A percentile compares a stretch with the other conserved stretches of the same genome.
phyloP scores from a whole-genome alignment of 2,113 vertebrate genomes.

The Macroglossus sobrinus region DNA sequence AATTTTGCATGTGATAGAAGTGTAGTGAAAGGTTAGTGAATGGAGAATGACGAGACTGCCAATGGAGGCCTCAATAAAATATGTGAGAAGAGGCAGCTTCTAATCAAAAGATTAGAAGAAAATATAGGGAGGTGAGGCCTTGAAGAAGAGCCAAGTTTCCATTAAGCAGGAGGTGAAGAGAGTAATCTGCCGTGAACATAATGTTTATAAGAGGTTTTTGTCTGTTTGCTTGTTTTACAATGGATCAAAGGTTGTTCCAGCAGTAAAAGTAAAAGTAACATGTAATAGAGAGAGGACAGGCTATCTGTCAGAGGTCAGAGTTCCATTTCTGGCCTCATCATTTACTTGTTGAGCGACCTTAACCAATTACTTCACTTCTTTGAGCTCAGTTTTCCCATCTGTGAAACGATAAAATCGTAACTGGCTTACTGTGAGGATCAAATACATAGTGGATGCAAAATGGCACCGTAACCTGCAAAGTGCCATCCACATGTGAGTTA shows the following conservation, averaged over 20 bases:
- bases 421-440: background rate
- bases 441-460: background rate
- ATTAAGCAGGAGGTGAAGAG: background rate
- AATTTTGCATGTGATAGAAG: background rate
- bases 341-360: background rate
- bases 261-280: background rate
- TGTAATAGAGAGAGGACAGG: background rate
- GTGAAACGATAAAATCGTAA: background rate
- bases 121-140: background rate
- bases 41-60: background rate
- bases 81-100: background rate
- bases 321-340: background rate
- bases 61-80: background rate
- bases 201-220: background rate
- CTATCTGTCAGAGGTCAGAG: background rate
- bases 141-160: background rate
- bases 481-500: background rate
- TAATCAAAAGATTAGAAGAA: background rate
- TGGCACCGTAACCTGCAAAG: background rate
- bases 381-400: conserved; percentile 26
- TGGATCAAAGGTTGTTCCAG: background rate
- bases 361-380: background rate
- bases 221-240: conserved; percentile 10
- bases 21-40: background rate
- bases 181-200: background rate